Percentiles rank a stretch among this genome's conserved stretches.
Conservation (phyloP, 2,888 invertebrate genomes). For the Athrips mouffetella region DNA sequence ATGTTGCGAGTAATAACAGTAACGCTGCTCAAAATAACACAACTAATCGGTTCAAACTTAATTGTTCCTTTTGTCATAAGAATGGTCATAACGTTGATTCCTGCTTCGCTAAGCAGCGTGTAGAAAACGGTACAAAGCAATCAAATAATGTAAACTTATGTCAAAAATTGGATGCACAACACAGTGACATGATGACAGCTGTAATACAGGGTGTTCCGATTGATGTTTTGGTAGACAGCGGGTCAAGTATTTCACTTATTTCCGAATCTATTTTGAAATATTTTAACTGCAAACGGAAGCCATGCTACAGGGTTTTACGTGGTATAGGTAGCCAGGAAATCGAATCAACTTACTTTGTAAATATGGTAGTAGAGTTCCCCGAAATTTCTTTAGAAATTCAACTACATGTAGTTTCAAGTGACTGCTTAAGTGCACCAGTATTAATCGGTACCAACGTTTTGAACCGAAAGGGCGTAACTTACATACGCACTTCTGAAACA, state of each 20-base stretch:
- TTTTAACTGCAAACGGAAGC: slow-evolving; percentile 19
- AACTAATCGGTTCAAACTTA: too few relatives aligned
- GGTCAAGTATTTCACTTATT: slow-evolving; percentile 13
- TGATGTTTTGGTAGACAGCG: slow-evolving; percentile 19
- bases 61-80: slow-evolving; percentile 14
- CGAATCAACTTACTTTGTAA: slow-evolving; percentile 3
- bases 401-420: background rate
- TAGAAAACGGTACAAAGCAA: background rate
- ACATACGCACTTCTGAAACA: background rate
- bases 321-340: slow-evolving; percentile 23
- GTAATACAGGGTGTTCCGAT: slow-evolving; percentile 17
- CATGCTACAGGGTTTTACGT: slow-evolving; percentile 17
- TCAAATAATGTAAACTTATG: background rate
- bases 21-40: background rate
- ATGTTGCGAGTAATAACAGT: background rate
- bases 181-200: slow-evolving; percentile 15
- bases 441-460: background rate
- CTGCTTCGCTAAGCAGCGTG: slow-evolving; percentile 17
- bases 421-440: background rate
- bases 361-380: background rate
- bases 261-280: slow-evolving; percentile 20
- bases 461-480: background rate
- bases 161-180: background rate
- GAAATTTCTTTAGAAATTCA: background rate
- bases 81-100: slow-evolving; percentile 9